Evolutionary conservation across 1,140 invertebrate genomes (phyloP).

Genomic region (Chironomus striatipennis): DNA sequence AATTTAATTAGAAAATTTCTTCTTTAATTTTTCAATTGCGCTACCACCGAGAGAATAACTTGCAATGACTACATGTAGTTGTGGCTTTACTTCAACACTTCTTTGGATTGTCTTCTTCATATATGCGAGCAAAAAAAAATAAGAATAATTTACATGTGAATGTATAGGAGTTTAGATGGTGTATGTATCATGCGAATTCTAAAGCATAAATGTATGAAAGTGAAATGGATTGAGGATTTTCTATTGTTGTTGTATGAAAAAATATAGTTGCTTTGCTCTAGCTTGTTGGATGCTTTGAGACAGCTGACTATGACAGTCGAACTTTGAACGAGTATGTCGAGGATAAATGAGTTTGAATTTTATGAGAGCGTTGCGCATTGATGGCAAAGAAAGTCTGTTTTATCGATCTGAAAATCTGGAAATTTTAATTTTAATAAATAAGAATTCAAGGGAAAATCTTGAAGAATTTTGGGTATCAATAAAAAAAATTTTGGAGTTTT

Average conservation of each 20-base stretch:
- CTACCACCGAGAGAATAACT: neutral
- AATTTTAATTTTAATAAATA: too few relatives aligned
- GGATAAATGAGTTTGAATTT: neutral
- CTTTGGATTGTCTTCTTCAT: neutral
- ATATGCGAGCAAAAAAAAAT: too few relatives aligned
- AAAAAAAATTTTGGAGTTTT: too few relatives aligned
- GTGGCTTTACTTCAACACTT: neutral
- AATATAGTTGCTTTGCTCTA: neutral
- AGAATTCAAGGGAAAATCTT: too few relatives aligned
- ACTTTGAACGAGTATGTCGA: neutral
- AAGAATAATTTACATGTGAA: too few relatives aligned
- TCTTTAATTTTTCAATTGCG: neutral
- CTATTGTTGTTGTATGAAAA: neutral
- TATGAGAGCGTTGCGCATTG: neutral
- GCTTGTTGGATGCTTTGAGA: neutral
- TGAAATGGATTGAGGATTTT: neutral
- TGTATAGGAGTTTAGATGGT: too few relatives aligned
- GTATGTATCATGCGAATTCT: too few relatives aligned
- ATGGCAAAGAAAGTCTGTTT: too few relatives aligned
- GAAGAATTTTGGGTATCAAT: too few relatives aligned
- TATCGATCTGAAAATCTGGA: too few relatives aligned
- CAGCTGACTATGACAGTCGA: conserved; percentile 5
- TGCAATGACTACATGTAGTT: neutral
- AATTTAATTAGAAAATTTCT: neutral
- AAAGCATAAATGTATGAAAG: neutral